These are phyloP conservation scores for Eubasilissa splendida DNA, from an alignment of 2,888 invertebrate genomes.

Conservation along the genomic window DNA sequence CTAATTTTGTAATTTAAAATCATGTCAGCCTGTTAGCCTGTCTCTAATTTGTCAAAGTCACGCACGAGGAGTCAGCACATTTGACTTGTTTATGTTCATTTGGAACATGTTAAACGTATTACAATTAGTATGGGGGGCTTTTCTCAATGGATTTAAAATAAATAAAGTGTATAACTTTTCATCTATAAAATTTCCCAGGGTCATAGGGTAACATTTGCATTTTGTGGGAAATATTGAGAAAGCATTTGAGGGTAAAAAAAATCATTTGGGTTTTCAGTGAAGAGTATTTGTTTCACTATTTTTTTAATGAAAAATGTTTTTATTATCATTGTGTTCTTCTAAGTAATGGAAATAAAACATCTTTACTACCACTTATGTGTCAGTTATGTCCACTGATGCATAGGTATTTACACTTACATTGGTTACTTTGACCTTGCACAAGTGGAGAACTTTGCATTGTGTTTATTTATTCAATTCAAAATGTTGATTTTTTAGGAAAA, in stretches of 20 bases:
- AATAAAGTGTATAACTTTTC: background rate
- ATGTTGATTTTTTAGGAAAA: no score
- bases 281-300: slow-evolving; percentile 42
- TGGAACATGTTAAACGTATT: background rate
- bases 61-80: slow-evolving; percentile 4
- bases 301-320: background rate
- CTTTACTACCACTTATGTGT: no score
- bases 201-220: slow-evolving; percentile 24
- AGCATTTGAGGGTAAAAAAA: slow-evolving; percentile 39
- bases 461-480: no score
- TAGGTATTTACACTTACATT: no score
- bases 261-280: slow-evolving; percentile 47
- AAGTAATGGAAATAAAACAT: no score
- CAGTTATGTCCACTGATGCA: no score
- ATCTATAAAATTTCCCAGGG: slow-evolving; percentile 8
- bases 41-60: background rate
- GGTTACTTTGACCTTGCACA: no score
- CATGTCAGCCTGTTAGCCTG: no score
- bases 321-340: background rate
- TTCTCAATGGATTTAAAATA: slow-evolving; percentile 25
- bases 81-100: slow-evolving; percentile 9
- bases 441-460: no score
- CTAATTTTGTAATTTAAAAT: no score
- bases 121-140: slow-evolving; percentile 8
- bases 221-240: slow-evolving; percentile 32